Evolutionary conservation across 2,888 invertebrate genomes (phyloP), one percentile per base, ranked within the genome.

Genomic region (Melinaea marsaeus): DNA sequence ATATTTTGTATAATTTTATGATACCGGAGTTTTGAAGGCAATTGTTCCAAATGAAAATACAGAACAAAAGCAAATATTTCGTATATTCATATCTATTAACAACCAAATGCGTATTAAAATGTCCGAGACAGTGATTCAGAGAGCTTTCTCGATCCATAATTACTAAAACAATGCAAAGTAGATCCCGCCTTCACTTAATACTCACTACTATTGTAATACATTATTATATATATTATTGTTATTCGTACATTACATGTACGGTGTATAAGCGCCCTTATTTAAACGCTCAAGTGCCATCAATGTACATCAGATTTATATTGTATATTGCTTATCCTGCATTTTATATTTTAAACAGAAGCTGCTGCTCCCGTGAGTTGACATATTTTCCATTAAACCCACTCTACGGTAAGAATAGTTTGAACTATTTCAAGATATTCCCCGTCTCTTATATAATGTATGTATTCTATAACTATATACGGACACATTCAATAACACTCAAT

Each of bases 291-390:
- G 22, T 32, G 51, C 32, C 32, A 9, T 32, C 51, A 22, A 22
- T 32, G 32, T 51, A 32, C 32, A 51, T 51, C 51, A 51, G 51
- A 51, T 51, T 51, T 51, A 51, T 51, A 51, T 32, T 22, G 51
- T 32, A 51, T 32, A 9, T 32, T 51, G 32, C 32, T 51, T 51
- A 51, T 32, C 32, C 51, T 51, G 51, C n/a, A 51, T 51, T 51
- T 51, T 11, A 51, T 51, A 51, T 51, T 51, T 51, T 32, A 51
- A 51, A 51, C 32, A 51, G 51, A 51, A 32, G 32, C 32, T 51
- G 51, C 7, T 22, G 32, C 11, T 42, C 42, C 42, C 32, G 32
- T 9, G 51, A 51, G 51, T 32, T 32, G 51, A 51, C 32, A 51
- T 32, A 51, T 51, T 32, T 32, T 51, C 51, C 32, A 51, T 32